These are phyloP conservation scores for Oenanthe melanoleuca DNA, from an alignment of 2,113 vertebrate genomes.

Conservation along the genomic window DNA sequence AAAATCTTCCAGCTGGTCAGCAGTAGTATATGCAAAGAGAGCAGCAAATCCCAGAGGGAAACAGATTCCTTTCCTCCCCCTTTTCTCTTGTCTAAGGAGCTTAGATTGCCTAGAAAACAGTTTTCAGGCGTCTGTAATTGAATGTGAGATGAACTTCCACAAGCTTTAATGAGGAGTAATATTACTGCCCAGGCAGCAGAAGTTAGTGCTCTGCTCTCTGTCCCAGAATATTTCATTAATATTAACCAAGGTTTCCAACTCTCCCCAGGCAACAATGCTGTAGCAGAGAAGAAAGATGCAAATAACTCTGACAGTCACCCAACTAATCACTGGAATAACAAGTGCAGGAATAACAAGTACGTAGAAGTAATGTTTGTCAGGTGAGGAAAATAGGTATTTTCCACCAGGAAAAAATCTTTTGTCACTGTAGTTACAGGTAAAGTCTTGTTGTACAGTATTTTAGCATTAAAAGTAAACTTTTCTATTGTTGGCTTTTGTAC, in stretches of 20 bases:
- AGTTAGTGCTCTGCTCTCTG: conserved; percentile 67
- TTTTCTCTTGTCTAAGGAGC: conserved; percentile 5
- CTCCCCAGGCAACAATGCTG: conserved; percentile 63
- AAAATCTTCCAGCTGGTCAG: conserved; percentile 68
- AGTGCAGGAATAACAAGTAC: conserved; percentile 20
- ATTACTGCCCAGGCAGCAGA: conserved; percentile 68
- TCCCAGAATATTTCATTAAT: conserved; percentile 87
- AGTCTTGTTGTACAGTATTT: neutral
- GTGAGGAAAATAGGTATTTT: conserved; percentile 32
- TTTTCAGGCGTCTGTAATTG: conserved; percentile 54
- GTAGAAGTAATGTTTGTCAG: conserved; percentile 25
- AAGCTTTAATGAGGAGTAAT: conserved; percentile 71
- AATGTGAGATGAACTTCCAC: conserved; percentile 77
- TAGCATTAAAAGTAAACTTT: neutral
- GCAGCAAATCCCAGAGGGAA: neutral
- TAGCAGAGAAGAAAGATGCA: conserved; percentile 67
- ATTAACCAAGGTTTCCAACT: conserved; percentile 74
- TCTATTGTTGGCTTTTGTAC: neutral
- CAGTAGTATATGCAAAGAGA: conserved; percentile 28
- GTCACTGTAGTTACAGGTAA: neutral
- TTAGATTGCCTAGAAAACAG: conserved; percentile 33
- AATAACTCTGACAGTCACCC: conserved; percentile 11
- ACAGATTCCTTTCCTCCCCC: neutral
- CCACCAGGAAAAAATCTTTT: conserved; percentile 8
- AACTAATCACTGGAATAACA: conserved; percentile 23